Evolutionary conservation across 1,140 invertebrate species (phyloP), one percentile per base, ranked within the genome.

Genomic region (Diorhabda carinulata): DNA sequence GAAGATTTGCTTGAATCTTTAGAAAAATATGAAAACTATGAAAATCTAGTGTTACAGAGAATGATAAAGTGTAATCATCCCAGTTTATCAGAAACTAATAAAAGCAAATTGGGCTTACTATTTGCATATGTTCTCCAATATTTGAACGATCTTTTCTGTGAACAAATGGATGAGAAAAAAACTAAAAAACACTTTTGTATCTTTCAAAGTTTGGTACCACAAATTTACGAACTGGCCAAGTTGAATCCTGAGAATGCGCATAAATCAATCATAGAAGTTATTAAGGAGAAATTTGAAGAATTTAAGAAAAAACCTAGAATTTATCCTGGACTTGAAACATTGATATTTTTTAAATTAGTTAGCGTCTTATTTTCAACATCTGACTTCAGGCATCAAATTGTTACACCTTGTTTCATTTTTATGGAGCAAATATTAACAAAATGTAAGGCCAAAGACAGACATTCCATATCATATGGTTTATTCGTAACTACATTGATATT

Each of bases 31-130:
- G 83, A 83, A 47, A 80, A 86, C 4, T 86, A 92, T 71, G 90
- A 93, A 72, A 81, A 85, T 3, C 83, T 87, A 5, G 89, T 95
- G 6, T 74, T 97, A 62, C 89, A 94, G 73, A 86, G 93, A 75
- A 88, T 97, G 72, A 90, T 96, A 58, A 94, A 94, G 83, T 92
- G 89, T 73, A 92, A 94, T 82, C 90, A 96, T 80, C 90, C 90
- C 47, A 90, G 90, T 77, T 79, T 95, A 59, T 86, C 86, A 25
- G 86, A 87, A 71, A 87, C 86, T 8, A 95, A 96, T 76, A 93
- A 92, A 79, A 87, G 89, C 60, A 89, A 91, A 78, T 83, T 96
- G 43, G 86, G 87, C 44, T 84, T 86, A 73, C 79, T 95, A 6
- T 94, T 90, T 79, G 85, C 85, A 0, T 89, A 90, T 76, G 76